Evolutionary conservation across 2,797 vertebrate species (phyloP).

Genomic region (Thalassophryne amazonica): DNA sequence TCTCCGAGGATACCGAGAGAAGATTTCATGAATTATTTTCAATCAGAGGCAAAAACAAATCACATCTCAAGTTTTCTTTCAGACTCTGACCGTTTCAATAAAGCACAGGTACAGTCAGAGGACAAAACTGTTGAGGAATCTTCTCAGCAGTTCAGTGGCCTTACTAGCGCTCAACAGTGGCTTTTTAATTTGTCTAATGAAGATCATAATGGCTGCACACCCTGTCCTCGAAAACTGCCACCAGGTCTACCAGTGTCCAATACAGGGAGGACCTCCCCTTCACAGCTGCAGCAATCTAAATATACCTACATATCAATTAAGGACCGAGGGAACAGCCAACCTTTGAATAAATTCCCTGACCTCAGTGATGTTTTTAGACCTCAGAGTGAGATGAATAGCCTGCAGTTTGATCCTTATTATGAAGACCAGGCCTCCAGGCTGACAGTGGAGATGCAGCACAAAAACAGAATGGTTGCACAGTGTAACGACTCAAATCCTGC

Average conservation of each 20-base stretch:
- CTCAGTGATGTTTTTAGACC: conserved; percentile 41
- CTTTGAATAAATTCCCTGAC: conserved; percentile 57
- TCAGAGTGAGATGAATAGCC: conserved; percentile 43
- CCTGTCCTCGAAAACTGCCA: conserved; percentile 66
- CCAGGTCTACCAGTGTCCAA: conserved; percentile 75
- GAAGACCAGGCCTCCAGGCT: conserved; percentile 75
- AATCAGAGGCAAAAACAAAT: conserved; percentile 77
- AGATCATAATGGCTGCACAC: conserved; percentile 59
- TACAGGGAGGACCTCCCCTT: conserved; percentile 61
- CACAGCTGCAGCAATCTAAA: conserved; percentile 63
- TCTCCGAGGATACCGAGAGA: conserved; percentile 75
- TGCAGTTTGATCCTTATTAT: conserved; percentile 51
- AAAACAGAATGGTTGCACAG: conserved; percentile 75
- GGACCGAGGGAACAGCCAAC: conserved; percentile 64
- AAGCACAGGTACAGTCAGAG: conserved; percentile 62
- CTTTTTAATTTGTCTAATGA: conserved; percentile 70
- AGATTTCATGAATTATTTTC: conserved; percentile 71
- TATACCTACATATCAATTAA: conserved; percentile 61
- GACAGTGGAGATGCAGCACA: conserved; percentile 72
- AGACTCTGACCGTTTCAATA: conserved; percentile 56
- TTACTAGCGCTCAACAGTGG: conserved; percentile 77
- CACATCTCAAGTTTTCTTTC: conserved; percentile 64
- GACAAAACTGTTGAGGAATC: conserved; percentile 70
- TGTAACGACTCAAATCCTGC: conserved; percentile 74
- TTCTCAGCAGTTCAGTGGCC: conserved; percentile 64